These are phyloP conservation scores for Gyrodactylus bullatarudis DNA, from an alignment of 1,140 invertebrate genomes.

Conservation along the genomic window DNA sequence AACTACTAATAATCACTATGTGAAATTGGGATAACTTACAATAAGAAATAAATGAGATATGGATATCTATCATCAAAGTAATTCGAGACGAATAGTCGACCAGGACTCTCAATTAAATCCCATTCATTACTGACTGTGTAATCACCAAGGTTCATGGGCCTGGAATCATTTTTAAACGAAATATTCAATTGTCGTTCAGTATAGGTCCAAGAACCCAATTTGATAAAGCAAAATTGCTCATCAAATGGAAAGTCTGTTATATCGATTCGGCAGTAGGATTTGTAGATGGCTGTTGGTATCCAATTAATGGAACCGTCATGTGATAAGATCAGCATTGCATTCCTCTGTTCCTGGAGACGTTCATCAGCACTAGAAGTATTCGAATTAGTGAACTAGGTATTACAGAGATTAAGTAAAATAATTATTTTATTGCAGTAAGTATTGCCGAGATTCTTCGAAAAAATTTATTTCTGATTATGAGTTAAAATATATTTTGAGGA, in stretches of 20 bases:
- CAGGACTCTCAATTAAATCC: slow-evolving; percentile 5
- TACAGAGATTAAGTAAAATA: too few relatives aligned
- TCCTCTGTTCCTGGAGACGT: slow-evolving; percentile 20
- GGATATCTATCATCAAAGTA: slow-evolving; percentile 20
- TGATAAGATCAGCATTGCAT: slow-evolving; percentile 27
- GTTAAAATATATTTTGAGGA: too few relatives aligned
- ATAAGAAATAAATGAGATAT: slow-evolving; percentile 17
- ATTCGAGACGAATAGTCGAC: background rate
- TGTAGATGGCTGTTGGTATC: slow-evolving; percentile 32
- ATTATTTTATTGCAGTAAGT: too few relatives aligned
- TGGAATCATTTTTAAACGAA: slow-evolving; percentile 11
- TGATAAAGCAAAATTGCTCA: slow-evolving; percentile 29
- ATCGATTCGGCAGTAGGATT: slow-evolving; percentile 30
- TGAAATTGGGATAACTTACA: too few relatives aligned
- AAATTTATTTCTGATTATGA: too few relatives aligned
- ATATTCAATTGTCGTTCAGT: slow-evolving; percentile 26
- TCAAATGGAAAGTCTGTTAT: slow-evolving; percentile 35
- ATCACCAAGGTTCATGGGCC: slow-evolving; percentile 10
- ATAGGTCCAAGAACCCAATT: slow-evolving; percentile 28
- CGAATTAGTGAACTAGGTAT: too few relatives aligned
- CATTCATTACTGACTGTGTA: slow-evolving; percentile 13
- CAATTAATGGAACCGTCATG: slow-evolving; percentile 28
- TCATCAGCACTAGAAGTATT: slow-evolving; percentile 10
- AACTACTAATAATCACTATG: too few relatives aligned
- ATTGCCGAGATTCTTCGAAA: too few relatives aligned